Base-by-base conservation (phyloP, 2,888 invertebrate genomes). In the Volucella inanis region DNA sequence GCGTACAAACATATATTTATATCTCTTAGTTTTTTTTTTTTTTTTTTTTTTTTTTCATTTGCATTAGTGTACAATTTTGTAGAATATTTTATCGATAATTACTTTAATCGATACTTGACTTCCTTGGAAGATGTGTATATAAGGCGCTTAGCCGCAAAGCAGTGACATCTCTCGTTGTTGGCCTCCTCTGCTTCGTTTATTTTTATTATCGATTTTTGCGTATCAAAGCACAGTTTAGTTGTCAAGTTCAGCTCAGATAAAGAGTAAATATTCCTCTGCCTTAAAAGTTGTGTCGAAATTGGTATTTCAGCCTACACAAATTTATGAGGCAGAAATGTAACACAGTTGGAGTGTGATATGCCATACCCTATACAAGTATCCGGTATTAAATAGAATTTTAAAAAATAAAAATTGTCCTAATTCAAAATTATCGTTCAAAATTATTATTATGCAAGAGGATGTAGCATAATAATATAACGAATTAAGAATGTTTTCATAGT, bases 1-100 rank as follows among this genome's bases (percentile, higher is more conserved):
- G 6, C 6, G 6, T 6, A 31, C 6, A 31, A 0, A 31, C 31
- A 31, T 31, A 75, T 85, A 76, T 85, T 71, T 81, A 76, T 81
- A 85, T 71, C 59, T 82, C 65, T 84, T 31, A 31, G 31, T 4
- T 70, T 84, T 41, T 47, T 62, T 54, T 62, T 45, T 41, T 18
- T 18, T 45, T 62, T 54, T 57, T 45, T 41, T 47, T 62, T 54
- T 62, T 50, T 41, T 59, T 15, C 57, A 62, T 77, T 62, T 64
- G 62, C 72, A 76, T 81, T 77, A 47, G 68, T 64, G 59, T 77
- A 72, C 45, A 85, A 57, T 81, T 81, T 72, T 74, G 85, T 72
- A 68, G 85, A 68, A 90, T 91, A 91, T 91, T 91, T 91, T 91
- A 91, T 91, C 90, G 90, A 91, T 91, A 91, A 90, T 90, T 90